Conservation (phyloP, 2,888 invertebrate species). For the Chrysolina haemoptera region DNA sequence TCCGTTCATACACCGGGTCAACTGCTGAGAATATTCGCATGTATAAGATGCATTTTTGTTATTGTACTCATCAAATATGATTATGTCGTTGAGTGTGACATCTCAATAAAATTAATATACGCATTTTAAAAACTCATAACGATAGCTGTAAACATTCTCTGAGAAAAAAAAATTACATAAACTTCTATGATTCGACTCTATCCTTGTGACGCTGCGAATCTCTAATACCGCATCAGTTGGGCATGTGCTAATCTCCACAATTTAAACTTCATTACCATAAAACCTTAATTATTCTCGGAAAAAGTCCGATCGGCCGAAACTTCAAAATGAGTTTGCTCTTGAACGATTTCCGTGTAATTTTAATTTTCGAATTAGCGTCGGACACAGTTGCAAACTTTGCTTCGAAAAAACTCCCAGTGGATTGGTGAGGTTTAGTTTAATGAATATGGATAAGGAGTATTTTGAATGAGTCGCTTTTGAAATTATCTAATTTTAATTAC, state of each 20-base stretch:
- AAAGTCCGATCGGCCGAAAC: conserved; percentile 33
- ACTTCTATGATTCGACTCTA: too few species aligned
- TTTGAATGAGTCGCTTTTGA: background rate
- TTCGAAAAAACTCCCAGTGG: background rate
- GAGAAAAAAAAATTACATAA: too few species aligned
- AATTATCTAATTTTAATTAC: background rate
- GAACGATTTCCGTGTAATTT: conserved; percentile 38
- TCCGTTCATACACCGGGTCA: too few species aligned
- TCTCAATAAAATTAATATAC: too few species aligned
- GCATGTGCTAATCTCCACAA: conserved; percentile 37
- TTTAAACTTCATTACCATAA: conserved; percentile 39
- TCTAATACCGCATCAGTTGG: background rate
- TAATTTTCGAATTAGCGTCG: conserved; percentile 35
- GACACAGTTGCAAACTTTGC: conserved; percentile 26
- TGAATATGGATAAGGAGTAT: conserved; percentile 7
- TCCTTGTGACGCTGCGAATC: too few species aligned
- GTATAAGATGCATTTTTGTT: too few species aligned
- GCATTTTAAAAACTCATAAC: too few species aligned
- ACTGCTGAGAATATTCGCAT: too few species aligned
- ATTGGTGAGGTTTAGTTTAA: background rate
- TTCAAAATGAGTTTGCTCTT: conserved; percentile 38
- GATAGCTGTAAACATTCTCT: too few species aligned
- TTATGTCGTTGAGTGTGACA: too few species aligned
- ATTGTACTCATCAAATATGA: too few species aligned
- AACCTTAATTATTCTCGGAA: conserved; percentile 34